These are phyloP conservation scores for Vombatus ursinus DNA, from an alignment of 2,113 vertebrate genomes.

Conservation along the genomic window DNA sequence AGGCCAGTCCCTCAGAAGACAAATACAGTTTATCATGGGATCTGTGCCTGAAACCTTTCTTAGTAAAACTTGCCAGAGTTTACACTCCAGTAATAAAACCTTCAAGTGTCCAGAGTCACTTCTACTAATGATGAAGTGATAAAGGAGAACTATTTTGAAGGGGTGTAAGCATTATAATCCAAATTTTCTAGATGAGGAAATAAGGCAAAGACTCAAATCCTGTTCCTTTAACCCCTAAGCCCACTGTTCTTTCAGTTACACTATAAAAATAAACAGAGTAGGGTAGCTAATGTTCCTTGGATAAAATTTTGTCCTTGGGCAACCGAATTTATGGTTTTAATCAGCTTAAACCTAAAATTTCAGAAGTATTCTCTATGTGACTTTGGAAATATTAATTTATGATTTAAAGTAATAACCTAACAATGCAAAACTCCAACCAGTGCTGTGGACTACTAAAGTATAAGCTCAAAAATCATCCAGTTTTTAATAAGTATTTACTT, in stretches of 20 bases:
- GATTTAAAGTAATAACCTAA: neutral
- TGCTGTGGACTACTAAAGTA: neutral
- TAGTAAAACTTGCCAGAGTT: neutral
- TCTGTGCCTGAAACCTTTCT: neutral
- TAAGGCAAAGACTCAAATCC: neutral
- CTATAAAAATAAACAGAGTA: neutral
- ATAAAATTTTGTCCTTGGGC: neutral
- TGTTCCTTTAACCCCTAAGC: neutral
- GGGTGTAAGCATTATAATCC: neutral
- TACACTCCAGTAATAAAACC: neutral
- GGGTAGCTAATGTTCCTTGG: neutral
- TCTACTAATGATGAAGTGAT: neutral
- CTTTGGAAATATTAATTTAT: slow-evolving; percentile 27
- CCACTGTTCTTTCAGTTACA: neutral
- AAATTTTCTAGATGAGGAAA: neutral
- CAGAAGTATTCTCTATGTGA: slow-evolving; percentile 23
- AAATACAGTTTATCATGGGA: neutral
- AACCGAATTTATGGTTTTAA: neutral
- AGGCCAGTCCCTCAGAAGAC: neutral
- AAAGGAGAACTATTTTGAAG: neutral
- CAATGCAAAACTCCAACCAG: neutral
- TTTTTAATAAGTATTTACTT: slow-evolving; percentile 38
- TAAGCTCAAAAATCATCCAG: neutral
- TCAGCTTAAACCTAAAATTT: slow-evolving; percentile 1
- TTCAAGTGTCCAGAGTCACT: neutral